Percentiles rank a stretch among this genome's conserved stretches.
These are phyloP conservation scores for Drosophila antonietae DNA, from an alignment of 2,888 invertebrate species.

Conservation along the genomic window DNA sequence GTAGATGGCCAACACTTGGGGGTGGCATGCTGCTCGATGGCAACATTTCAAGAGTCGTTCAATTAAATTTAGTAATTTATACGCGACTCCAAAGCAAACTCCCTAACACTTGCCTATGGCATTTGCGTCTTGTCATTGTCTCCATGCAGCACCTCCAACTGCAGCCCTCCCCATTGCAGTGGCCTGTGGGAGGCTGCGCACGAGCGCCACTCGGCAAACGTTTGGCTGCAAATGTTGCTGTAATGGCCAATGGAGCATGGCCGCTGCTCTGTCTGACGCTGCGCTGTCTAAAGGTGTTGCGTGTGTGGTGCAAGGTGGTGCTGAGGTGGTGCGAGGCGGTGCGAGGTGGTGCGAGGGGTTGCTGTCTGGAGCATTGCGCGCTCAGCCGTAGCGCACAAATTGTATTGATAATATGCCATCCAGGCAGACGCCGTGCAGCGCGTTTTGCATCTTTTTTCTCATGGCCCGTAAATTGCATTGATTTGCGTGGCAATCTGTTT, in stretches of 20 bases:
- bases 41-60: slow-evolving; percentile 31
- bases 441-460: slow-evolving; percentile 33
- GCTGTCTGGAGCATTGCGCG: slow-evolving; percentile 15
- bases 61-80: slow-evolving; percentile 67
- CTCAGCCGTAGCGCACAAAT: slow-evolving; percentile 63
- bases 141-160: not conserved
- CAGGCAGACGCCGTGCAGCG: slow-evolving; percentile 2
- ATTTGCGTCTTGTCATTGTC: slow-evolving; percentile 48
- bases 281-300: slow-evolving; percentile 10
- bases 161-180: not conserved
- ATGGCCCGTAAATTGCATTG: slow-evolving; percentile 60
- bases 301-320: not conserved
- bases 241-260: slow-evolving; percentile 43
- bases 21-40: not conserved
- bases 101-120: slow-evolving; percentile 37
- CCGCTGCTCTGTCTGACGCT: slow-evolving; percentile 19
- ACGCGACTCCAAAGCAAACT: slow-evolving; percentile 25
- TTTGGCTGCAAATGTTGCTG: slow-evolving; percentile 34
- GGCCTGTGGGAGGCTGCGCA: slow-evolving; percentile 30
- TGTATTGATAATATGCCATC: slow-evolving; percentile 63
- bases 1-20: not conserved
- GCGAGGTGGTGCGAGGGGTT: not conserved
- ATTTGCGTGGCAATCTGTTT: slow-evolving; percentile 74
- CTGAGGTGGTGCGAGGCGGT: not conserved
- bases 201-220: slow-evolving; percentile 54